phyloP scores from a whole-genome alignment of 2,888 invertebrate genomes.

The Alviniconcha strummeri region DNA sequence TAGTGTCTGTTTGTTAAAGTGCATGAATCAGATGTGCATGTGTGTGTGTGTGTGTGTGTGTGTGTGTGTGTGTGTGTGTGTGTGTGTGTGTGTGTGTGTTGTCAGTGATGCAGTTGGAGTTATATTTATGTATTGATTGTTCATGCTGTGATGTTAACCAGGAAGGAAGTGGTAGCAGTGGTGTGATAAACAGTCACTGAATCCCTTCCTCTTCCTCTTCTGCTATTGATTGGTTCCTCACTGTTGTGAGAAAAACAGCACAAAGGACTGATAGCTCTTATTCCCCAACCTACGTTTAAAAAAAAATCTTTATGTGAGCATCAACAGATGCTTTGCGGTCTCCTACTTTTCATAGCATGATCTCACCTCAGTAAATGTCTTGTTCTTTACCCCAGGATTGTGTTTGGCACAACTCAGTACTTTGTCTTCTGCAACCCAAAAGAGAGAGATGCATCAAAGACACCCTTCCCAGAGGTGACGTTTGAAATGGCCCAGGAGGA shows the following conservation, averaged over 20 bases:
- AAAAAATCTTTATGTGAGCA: no score
- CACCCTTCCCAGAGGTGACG: slow-evolving; percentile 70
- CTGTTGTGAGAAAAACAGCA: background rate
- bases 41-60: background rate
- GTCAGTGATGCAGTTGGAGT: no score
- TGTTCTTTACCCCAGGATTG: slow-evolving; percentile 65
- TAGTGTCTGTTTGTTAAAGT: no score
- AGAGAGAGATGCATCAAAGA: slow-evolving; percentile 52
- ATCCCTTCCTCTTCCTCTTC: background rate
- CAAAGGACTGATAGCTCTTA: no score
- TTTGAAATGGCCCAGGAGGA: slow-evolving; percentile 77
- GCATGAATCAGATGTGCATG: background rate
- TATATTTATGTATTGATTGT: no score
- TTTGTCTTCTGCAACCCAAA: slow-evolving; percentile 77
- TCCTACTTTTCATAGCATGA: no score
- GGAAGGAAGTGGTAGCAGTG: no score
- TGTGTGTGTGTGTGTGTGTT: background rate
- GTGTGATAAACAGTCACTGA: background rate
- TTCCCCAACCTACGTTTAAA: no score
- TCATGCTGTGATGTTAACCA: no score
- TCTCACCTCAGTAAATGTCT: no score
- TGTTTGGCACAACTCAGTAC: slow-evolving; percentile 77
- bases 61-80: slow-evolving; percentile 1
- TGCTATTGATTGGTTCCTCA: background rate
- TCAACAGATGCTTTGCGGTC: no score